Base-by-base conservation (phyloP, 2,113 vertebrate species). In the Taurulus bubalis region DNA sequence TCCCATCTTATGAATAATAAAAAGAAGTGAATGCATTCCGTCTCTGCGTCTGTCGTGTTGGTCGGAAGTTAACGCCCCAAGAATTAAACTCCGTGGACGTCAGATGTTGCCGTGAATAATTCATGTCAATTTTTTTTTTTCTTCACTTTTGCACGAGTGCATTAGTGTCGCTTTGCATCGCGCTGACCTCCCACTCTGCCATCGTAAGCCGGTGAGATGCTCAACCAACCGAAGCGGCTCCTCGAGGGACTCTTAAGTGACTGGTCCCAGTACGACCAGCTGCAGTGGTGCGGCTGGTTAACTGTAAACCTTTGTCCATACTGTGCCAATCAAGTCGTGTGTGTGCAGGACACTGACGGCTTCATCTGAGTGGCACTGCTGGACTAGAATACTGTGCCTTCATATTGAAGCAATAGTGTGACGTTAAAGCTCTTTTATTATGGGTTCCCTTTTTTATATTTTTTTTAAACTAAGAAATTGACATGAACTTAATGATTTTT, bases 1-100 rank as follows among this genome's bases (percentile, higher is more conserved):
- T 85, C 86, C 85, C 93, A 90, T 94, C 91, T 93, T 93, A 93
- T 94, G 92, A 94, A 93, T 94, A 94, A 93, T 94, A 93, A 94
- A 58, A 94, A 91, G 63, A 90, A 91, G 77, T 92, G 84, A 94
- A 92, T 88, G 86, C 89, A 88, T 83, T 74, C 28, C 16, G 55
- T 63, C 22, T 72, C 34, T 26, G 24, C 60, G 67, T 76, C 78
- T 86, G 83, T 88, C 70, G 22, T 26, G 4, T 88, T 90, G 66
- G 28, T 83, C 1, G 0, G 18, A 40, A 73, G 10, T 30, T 47
- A 49, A 71, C 40, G 12, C 70, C 30, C 16, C 1, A 24, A 65
- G 36, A 63, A 68, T 5, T 49, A 16, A 69, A 58, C 12, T 59
- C 15, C 34, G 24, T 11, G 47, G 51, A 80, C 77, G 7, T 89